Conservation (phyloP, 2,797 vertebrate genomes). For the Poecilia gillii region DNA sequence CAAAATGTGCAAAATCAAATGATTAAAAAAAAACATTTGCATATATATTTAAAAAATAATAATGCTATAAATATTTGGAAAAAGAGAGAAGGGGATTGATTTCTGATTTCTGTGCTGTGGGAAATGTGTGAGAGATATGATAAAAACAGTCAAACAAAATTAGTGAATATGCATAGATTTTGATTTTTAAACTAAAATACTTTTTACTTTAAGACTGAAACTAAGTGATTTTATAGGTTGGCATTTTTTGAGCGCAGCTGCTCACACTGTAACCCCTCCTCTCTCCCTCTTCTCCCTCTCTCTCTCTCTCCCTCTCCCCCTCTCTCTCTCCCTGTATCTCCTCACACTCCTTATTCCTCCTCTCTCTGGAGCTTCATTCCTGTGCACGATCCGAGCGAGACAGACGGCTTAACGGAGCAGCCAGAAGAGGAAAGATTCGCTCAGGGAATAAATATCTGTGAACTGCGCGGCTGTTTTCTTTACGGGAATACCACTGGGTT, state of each 20-base stretch:
- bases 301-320: conserved; percentile 37
- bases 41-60: not conserved
- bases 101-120: not conserved
- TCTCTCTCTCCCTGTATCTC: conserved; percentile 44
- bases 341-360: conserved; percentile 57
- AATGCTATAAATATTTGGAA: not conserved
- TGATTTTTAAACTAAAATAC: not conserved
- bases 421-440: conserved; percentile 65
- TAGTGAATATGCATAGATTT: not conserved
- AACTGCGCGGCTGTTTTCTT: conserved; percentile 51
- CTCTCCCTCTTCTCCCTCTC: conserved; percentile 15
- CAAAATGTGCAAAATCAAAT: not conserved
- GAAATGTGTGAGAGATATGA: not conserved
- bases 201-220: conserved; percentile 34
- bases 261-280: conserved; percentile 72
- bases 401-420: conserved; percentile 62
- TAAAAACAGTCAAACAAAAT: not conserved
- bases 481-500: conserved; percentile 62
- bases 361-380: conserved; percentile 74
- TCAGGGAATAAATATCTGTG: conserved; percentile 75
- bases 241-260: conserved; percentile 66
- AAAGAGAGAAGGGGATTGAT: not conserved
- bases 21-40: not conserved
- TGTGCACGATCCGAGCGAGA: conserved; percentile 75
- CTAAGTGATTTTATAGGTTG: conserved; percentile 57